Evolutionary conservation across 2,113 vertebrate genomes (phyloP).

Genomic region (Xyrauchen texanus): DNA sequence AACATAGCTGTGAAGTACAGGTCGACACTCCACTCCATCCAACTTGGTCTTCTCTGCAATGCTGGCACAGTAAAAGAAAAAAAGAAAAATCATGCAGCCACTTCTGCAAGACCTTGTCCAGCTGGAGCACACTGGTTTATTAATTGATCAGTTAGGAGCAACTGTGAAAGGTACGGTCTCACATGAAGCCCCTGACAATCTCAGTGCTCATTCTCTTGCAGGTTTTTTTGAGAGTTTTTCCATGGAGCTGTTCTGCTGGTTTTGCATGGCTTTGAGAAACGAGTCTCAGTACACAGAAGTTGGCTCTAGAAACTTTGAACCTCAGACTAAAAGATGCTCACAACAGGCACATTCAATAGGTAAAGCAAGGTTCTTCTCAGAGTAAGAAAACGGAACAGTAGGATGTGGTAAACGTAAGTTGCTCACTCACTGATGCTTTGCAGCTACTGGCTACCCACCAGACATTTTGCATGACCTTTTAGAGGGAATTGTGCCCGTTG

Average conservation of each 20-base stretch:
- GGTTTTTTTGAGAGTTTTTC: constrained; percentile 15
- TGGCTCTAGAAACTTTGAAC: background rate
- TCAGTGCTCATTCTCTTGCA: constrained; percentile 4
- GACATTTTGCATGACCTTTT: too few species aligned
- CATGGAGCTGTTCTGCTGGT: background rate
- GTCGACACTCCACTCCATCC: background rate
- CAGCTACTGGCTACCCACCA: too few species aligned
- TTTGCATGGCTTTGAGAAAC: background rate
- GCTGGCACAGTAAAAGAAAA: background rate
- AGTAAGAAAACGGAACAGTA: too few species aligned
- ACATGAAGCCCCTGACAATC: background rate
- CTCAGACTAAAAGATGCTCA: background rate
- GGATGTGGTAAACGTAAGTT: too few species aligned
- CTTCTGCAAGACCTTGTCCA: constrained; percentile 1
- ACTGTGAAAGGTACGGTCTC: constrained; percentile 8
- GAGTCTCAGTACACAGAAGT: background rate
- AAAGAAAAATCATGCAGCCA: background rate
- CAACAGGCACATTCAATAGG: background rate
- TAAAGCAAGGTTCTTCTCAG: background rate
- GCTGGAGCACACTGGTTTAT: background rate
- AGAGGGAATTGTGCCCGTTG: too few species aligned
- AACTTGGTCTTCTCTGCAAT: constrained; percentile 11
- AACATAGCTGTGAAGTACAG: background rate
- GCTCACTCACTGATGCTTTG: too few species aligned
- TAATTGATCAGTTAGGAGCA: background rate